phyloP scores from a whole-genome alignment of 2,888 invertebrate genomes.

The Athripsodes cinereus region DNA sequence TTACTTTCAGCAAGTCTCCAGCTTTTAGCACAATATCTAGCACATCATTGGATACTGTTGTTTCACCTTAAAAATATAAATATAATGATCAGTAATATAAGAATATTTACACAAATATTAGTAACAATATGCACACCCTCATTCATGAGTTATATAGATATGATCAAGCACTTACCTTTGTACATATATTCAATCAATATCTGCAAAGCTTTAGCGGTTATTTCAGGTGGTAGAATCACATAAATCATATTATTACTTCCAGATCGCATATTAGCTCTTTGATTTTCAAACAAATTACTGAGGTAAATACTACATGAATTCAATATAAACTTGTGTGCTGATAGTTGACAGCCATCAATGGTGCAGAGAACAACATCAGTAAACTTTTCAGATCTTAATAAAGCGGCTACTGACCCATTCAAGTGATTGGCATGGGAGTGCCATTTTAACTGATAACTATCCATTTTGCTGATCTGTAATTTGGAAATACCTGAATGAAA shows the following conservation, averaged over 20 bases:
- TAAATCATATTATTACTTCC: slow-evolving; percentile 54
- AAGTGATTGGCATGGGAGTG: slow-evolving; percentile 78
- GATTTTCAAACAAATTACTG: slow-evolving; percentile 44
- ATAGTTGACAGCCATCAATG: slow-evolving; percentile 71
- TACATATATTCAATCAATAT: slow-evolving; percentile 84
- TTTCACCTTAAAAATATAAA: slow-evolving; percentile 61
- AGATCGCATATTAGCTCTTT: slow-evolving; percentile 43
- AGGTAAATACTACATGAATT: slow-evolving; percentile 68
- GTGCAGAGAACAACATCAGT: slow-evolving; percentile 78
- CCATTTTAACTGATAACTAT: slow-evolving; percentile 86
- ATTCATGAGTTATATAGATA: too few relatives aligned
- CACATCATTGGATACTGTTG: slow-evolving; percentile 80
- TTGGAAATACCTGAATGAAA: too few relatives aligned
- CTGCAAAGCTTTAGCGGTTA: slow-evolving; percentile 72
- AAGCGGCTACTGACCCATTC: slow-evolving; percentile 73
- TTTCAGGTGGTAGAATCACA: slow-evolving; percentile 74
- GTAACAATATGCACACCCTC: too few relatives aligned
- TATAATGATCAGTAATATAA: too few relatives aligned
- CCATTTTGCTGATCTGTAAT: slow-evolving; percentile 34
- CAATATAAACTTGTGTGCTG: slow-evolving; percentile 78
- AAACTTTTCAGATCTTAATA: slow-evolving; percentile 72
- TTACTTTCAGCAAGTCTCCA: slow-evolving; percentile 74
- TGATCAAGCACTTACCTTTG: slow-evolving; percentile 53
- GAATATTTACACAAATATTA: too few relatives aligned
- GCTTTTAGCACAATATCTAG: slow-evolving; percentile 74